phyloP scores from a whole-genome alignment of 2,888 invertebrate species.

The Mesochorus sp. region DNA sequence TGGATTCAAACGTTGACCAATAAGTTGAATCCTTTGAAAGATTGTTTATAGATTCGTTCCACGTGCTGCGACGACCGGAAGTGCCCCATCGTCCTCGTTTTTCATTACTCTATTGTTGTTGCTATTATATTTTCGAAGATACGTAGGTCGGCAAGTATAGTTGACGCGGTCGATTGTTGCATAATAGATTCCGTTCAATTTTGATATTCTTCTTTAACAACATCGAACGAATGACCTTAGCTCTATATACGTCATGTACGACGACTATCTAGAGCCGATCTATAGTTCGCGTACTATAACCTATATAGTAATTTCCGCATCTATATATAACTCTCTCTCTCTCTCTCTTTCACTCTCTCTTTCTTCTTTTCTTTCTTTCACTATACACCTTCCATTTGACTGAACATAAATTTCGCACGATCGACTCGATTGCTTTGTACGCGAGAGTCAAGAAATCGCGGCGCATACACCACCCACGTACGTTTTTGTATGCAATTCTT shows the following conservation, averaged over 20 bases:
- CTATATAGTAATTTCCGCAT: neutral
- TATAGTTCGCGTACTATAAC: conserved; percentile 6
- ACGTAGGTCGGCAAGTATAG: conserved; percentile 22
- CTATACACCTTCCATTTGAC: neutral
- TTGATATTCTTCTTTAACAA: conserved; percentile 37
- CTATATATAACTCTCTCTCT: neutral
- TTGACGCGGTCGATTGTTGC: conserved; percentile 52
- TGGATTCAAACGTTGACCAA: no score
- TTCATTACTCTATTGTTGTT: conserved; percentile 3
- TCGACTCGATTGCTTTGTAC: conserved; percentile 33
- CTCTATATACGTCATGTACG: conserved; percentile 26
- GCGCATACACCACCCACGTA: neutral
- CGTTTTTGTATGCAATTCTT: neutral
- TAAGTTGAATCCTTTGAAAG: neutral
- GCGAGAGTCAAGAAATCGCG: conserved; percentile 26
- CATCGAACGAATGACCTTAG: conserved; percentile 43
- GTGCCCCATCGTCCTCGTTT: neutral
- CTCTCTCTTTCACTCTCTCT: neutral
- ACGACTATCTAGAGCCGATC: conserved; percentile 28
- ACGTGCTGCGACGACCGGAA: conserved; percentile 33
- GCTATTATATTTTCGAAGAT: conserved; percentile 16
- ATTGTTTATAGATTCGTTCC: neutral
- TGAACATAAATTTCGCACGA: conserved; percentile 35
- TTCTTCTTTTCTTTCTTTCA: neutral
- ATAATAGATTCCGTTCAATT: conserved; percentile 52